Percentiles rank a stretch among this genome's conserved stretches.
Evolutionary conservation across 2,797 vertebrate species (phyloP).

Genomic region (Balearica regulorum): DNA sequence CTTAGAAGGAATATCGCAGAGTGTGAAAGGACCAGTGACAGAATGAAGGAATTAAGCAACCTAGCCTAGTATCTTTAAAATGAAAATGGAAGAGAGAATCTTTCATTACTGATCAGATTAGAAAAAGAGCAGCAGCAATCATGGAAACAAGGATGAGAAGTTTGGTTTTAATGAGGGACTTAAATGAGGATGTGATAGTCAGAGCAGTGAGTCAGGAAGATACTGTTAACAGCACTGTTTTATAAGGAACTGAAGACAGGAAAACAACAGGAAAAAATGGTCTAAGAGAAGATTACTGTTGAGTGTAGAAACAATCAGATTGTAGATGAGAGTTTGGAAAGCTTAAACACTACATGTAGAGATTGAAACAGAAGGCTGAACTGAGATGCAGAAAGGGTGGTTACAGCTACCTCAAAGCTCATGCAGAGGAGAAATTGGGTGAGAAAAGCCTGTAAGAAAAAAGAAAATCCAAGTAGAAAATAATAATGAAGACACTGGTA

Average conservation of each 20-base stretch:
- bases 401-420: neutral
- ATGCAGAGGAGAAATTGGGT: neutral
- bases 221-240: neutral
- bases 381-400: neutral
- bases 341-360: neutral
- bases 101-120: neutral
- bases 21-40: neutral
- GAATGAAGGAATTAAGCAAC: neutral
- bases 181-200: neutral
- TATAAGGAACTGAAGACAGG: neutral
- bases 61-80: neutral
- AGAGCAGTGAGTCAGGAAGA: neutral
- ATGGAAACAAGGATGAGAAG: neutral
- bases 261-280: neutral
- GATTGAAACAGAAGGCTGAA: neutral
- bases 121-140: neutral
- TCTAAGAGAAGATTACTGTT: neutral
- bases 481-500: neutral
- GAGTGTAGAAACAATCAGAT: neutral
- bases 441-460: neutral
- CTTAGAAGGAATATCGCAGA: neutral
- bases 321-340: neutral
- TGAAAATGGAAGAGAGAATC: neutral
- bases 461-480: neutral
- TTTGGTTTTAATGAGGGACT: neutral